phyloP scores from a whole-genome alignment of 2,113 vertebrate species.

The Sander vitreus region DNA sequence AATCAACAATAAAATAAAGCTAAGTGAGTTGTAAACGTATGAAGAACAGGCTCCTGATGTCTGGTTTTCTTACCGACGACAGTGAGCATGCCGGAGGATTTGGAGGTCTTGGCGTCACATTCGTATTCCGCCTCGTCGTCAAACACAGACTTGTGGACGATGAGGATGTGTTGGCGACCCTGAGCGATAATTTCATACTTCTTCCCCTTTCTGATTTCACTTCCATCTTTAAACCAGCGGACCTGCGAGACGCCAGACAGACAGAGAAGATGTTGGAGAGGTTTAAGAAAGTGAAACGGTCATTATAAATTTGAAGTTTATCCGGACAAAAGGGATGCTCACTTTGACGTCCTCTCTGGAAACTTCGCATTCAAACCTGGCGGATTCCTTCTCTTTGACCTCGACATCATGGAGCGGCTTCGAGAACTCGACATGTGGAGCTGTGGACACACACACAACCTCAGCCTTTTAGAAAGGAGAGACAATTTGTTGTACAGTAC shows the following conservation, averaged over 20 bases:
- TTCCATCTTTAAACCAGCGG: constrained; percentile 96
- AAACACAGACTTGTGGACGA: constrained; percentile 93
- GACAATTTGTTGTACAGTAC: too few species aligned
- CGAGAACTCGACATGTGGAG: constrained; percentile 93
- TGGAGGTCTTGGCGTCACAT: constrained; percentile 93
- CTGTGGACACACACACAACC: constrained; percentile 71
- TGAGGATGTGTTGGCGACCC: constrained; percentile 90
- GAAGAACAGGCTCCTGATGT: too few species aligned
- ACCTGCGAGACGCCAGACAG: constrained; percentile 82
- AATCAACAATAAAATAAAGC: too few species aligned
- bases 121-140: constrained; percentile 98
- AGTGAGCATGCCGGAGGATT: constrained; percentile 95
- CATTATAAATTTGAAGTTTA: too few species aligned
- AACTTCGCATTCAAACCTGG: constrained; percentile 97
- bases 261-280: not conserved
- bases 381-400: constrained; percentile 95
- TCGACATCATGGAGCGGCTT: constrained; percentile 95
- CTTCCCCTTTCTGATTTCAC: constrained; percentile 98
- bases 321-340: constrained; percentile 5
- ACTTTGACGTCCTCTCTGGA: constrained; percentile 94
- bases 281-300: too few species aligned
- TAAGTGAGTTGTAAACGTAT: too few species aligned
- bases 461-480: too few species aligned
- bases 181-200: constrained; percentile 96
- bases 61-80: constrained; percentile 89